Base-by-base conservation (phyloP, 2,888 invertebrate genomes). In the Allacma fusca region DNA sequence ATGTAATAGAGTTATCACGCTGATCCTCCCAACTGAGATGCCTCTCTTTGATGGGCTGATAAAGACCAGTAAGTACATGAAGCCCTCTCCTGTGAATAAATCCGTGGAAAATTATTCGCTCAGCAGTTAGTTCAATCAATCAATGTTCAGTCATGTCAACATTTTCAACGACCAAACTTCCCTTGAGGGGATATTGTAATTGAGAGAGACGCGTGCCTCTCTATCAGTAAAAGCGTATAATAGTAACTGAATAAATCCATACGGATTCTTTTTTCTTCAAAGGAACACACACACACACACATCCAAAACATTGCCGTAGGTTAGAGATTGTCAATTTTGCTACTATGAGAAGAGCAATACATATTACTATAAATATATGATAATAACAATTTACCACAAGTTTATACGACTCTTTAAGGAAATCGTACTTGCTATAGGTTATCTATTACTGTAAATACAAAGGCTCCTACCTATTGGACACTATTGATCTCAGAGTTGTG, bases 181-280 rank as follows among this genome's bases (percentile, higher is more conserved):
- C 50, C 50, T 50, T 50, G 50, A 50, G 50, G 50, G 50, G 16
- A 50, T 50, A 50, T 50, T 50, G 50, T 50, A 50, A 50, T 50
- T 50, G 50, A 50, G 5, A 50, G 5, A 50, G 50, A 50, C 50
- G 50, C 50, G 50, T 50, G 50, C 50, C 50, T 50, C 5, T 50
- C 4, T 16, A 2, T 50, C 50, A 13, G n/a, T 19, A n/a, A n/a
- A n/a, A n/a, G n/a, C n/a, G n/a, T n/a, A n/a, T n/a, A n/a, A n/a
- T n/a, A n/a, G 50, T 50, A 50, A 1, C 4, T 50, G 16, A 5
- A 19, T 50, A 50, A 50, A 19, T 50, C 50, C 50, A 50, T 50
- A 16, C 2, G n/a, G 16, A 50, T 19, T n/a, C n/a, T n/a, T n/a
- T n/a, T n/a, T n/a, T n/a, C 50, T 50, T 50, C 50, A 5, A 50